Evolutionary conservation across 2,113 vertebrate species (phyloP), one percentile per base, ranked within the genome.

Genomic region (Cepphus grylle): DNA sequence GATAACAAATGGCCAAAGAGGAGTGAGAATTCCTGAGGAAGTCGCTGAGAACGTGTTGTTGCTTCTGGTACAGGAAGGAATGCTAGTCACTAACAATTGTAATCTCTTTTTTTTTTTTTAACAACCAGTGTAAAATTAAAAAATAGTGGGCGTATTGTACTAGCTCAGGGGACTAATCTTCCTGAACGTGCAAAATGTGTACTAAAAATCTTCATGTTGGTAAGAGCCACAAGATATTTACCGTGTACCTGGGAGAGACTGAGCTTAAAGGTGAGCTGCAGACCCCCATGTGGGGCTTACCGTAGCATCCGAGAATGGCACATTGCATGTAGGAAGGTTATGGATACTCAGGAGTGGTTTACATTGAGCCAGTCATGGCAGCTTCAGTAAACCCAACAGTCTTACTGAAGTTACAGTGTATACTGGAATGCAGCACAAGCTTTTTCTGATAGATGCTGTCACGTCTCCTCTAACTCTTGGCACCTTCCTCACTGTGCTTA

Each of bases 1-100:
- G 90, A 96, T 96, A 96, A 97, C 94, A 95, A 96, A 97, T 94
- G 88, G 94, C 95, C 92, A 93, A 79, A 92, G 86, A 95, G 63
- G 80, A 92, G 90, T 95, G 92, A 95, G 96, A 97, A 96, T 96
- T 97, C 95, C 96, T 96, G 92, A 97, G 96, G 96, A 96, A 97
- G 96, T 96, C 74, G 76, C 94, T 89, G 86, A 93, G 96, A 95
- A 96, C 88, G 72, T 81, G 61, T 65, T 97, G 96, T 96, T 96
- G 96, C 81, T 96, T 92, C 86, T 94, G 96, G 94, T 78, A 95
- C 94, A 94, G 96, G 96, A 97, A 96, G 95, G 96, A 93, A 73
- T 94, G 65, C 65, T 91, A 50, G 55, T 27, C 26, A 61, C 69
- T 95, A 96, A 94, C 90, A 90, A 96, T 96, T 93, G 88, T 71